Conservation (phyloP, 2,797 vertebrate genomes). For the Trematomus bernacchii region DNA sequence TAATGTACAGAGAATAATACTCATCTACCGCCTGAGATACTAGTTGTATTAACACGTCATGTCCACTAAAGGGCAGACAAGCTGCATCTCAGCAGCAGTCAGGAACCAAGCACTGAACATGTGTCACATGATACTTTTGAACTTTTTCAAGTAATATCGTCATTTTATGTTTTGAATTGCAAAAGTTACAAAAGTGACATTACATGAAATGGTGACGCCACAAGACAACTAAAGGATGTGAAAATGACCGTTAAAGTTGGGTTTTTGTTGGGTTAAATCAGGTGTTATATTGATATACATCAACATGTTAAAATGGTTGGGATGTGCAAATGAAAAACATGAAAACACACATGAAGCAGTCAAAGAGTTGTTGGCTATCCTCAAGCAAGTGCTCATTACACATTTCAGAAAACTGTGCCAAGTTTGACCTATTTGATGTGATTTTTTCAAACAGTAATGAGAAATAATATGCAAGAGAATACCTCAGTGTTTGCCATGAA, state of each 20-base stretch:
- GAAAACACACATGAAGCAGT: not conserved
- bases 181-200: not conserved
- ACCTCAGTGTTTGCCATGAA: too few relatives aligned
- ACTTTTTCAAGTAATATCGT: too few relatives aligned
- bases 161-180: too few relatives aligned
- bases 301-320: too few relatives aligned
- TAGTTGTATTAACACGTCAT: not conserved
- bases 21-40: too few relatives aligned
- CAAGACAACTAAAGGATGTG: not conserved
- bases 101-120: not conserved
- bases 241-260: too few relatives aligned
- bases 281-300: not conserved
- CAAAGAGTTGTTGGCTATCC: too few relatives aligned
- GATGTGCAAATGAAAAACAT: too few relatives aligned
- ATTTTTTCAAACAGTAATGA: too few relatives aligned
- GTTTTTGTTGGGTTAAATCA: not conserved
- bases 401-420: not conserved
- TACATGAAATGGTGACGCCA: not conserved
- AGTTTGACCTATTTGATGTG: too few relatives aligned
- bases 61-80: slow-evolving; percentile 41
- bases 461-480: too few relatives aligned
- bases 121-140: not conserved
- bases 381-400: not conserved
- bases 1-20: too few relatives aligned
- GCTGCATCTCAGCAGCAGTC: not conserved